These are phyloP conservation scores for Cryptoprocta ferox DNA, from an alignment of 2,797 vertebrate genomes.

Conservation along the genomic window DNA sequence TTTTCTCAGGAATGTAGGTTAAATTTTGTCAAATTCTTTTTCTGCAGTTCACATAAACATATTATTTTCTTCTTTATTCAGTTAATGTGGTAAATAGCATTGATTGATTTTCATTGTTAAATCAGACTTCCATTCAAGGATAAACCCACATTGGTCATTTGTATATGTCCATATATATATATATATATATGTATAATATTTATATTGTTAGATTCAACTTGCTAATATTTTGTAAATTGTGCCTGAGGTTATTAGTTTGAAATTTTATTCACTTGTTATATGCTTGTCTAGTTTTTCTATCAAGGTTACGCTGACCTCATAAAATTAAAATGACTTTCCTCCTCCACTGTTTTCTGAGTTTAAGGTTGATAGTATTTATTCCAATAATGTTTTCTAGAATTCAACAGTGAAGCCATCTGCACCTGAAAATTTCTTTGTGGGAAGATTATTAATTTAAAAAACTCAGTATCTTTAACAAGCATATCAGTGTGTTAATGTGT, in stretches of 20 bases:
- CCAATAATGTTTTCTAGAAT: constrained; percentile 33
- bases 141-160: not conserved
- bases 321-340: constrained; percentile 15
- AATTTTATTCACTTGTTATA: not conserved
- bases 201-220: not conserved
- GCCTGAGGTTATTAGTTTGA: not conserved
- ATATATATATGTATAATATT: not conserved
- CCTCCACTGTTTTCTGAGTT: constrained; percentile 33
- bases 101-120: not conserved
- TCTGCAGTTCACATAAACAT: not conserved
- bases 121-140: not conserved
- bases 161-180: too few relatives aligned
- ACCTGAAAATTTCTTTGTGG: constrained; percentile 22
- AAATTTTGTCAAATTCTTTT: constrained; percentile 18
- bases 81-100: not conserved
- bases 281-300: not conserved
- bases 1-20: not conserved
- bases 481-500: not conserved
- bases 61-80: not conserved
- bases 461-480: not conserved
- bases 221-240: not conserved
- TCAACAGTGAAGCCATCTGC: constrained; percentile 44
- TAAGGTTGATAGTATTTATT: not conserved
- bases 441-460: constrained; percentile 49
- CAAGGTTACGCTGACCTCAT: not conserved